Evolutionary conservation across 2,888 invertebrate species (phyloP).

Genomic region (Troides helena): DNA sequence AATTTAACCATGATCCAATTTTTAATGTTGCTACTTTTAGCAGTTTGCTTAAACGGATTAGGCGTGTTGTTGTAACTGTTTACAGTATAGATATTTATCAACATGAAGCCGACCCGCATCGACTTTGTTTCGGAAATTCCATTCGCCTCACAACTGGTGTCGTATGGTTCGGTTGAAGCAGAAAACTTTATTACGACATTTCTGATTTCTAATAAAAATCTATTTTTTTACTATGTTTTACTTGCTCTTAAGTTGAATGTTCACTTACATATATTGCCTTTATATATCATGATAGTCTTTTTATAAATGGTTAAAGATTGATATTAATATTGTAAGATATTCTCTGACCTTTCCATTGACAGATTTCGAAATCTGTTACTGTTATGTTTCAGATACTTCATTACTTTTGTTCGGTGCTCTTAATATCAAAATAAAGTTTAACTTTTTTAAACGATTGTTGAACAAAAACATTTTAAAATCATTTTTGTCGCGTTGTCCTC

Average conservation of each 20-base stretch:
- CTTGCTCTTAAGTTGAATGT: neutral
- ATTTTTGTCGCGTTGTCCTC: no score
- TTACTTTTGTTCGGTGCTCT: no score
- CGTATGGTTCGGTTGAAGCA: neutral
- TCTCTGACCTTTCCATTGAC: no score
- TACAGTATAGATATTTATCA: slow-evolving; percentile 16
- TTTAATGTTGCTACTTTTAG: slow-evolving; percentile 22
- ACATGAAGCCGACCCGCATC: slow-evolving; percentile 15
- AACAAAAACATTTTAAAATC: no score
- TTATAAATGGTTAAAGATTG: no score
- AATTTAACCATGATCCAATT: slow-evolving; percentile 27
- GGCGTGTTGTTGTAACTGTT: slow-evolving; percentile 10
- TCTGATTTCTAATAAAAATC: neutral
- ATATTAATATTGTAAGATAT: no score
- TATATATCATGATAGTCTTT: no score
- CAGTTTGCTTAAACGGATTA: slow-evolving; percentile 15
- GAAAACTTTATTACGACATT: neutral
- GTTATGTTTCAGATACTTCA: no score
- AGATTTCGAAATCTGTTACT: no score
- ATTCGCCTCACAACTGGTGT: neutral
- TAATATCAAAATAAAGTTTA: no score
- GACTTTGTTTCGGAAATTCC: slow-evolving; percentile 8
- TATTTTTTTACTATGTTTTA: neutral
- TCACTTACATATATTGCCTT: neutral
- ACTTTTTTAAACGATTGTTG: no score